Percentiles rank a stretch among this genome's conserved stretches.
Conservation (phyloP, 2,797 vertebrate species). For the Neosilurus hyrtlii region DNA sequence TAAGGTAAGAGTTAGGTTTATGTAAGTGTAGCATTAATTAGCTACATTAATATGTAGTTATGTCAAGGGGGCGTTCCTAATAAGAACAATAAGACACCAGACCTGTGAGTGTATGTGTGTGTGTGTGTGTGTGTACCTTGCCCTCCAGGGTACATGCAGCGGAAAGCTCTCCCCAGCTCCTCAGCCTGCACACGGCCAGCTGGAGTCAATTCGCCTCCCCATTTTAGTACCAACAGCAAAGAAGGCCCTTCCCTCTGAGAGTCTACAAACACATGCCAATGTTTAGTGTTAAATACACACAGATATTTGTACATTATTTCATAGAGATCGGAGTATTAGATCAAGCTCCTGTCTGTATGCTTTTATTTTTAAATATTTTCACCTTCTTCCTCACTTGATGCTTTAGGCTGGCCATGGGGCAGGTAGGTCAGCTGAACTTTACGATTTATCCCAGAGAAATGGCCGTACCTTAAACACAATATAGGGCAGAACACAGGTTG, state of each 20-base stretch:
- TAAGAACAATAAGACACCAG: too few species aligned
- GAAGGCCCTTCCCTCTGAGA: slow-evolving; percentile 78
- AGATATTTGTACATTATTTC: neutral
- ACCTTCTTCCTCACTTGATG: slow-evolving; percentile 93
- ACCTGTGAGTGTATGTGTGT: neutral
- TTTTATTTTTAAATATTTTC: neutral
- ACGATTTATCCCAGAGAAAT: slow-evolving; percentile 97
- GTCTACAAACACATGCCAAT: slow-evolving; percentile 65
- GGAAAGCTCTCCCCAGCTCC: slow-evolving; percentile 92
- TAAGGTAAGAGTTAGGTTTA: too few species aligned
- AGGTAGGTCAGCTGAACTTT: slow-evolving; percentile 96
- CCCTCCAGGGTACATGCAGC: slow-evolving; percentile 98
- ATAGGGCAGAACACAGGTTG: slow-evolving; percentile 29
- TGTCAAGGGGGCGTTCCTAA: too few species aligned
- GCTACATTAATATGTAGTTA: too few species aligned
- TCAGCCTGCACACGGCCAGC: slow-evolving; percentile 92
- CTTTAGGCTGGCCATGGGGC: slow-evolving; percentile 86
- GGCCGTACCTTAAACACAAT: slow-evolving; percentile 84
- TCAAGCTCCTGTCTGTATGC: neutral
- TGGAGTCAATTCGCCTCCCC: slow-evolving; percentile 95
- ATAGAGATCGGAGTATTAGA: neutral
- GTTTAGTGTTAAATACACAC: neutral
- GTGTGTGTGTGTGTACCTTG: slow-evolving; percentile 77
- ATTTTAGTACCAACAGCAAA: slow-evolving; percentile 91
- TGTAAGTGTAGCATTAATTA: too few species aligned